A percentile compares a stretch with the other conserved stretches of the same genome.
Conservation (phyloP, 2,797 vertebrate genomes). For the Oreochromis mossambicus region DNA sequence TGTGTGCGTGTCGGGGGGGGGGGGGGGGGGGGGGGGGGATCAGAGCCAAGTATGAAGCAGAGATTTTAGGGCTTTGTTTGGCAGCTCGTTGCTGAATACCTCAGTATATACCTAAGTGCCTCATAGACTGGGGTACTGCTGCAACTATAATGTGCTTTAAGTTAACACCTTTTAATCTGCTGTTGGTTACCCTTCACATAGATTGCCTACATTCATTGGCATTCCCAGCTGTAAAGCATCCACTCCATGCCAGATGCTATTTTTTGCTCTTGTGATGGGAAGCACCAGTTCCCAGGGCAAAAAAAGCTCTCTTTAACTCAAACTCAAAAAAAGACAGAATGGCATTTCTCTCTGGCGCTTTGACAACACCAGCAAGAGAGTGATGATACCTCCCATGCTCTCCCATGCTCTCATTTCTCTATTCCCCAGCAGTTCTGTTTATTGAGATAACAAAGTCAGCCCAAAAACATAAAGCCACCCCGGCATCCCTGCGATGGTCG, state of each 20-base stretch:
- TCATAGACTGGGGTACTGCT: background rate
- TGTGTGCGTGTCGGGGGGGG: too few species aligned
- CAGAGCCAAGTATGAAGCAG: background rate
- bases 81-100: background rate
- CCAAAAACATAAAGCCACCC: constrained; percentile 39
- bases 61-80: background rate
- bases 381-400: constrained; percentile 49
- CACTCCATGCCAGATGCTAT: constrained; percentile 24
- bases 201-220: background rate
- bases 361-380: constrained; percentile 44
- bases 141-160: background rate
- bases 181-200: background rate
- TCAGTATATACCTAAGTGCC: background rate
- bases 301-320: background rate
- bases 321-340: constrained; percentile 6
- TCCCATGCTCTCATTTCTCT: constrained; percentile 56
- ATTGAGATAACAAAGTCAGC: constrained; percentile 55
- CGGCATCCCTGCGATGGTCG: background rate
- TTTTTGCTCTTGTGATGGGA: constrained; percentile 30
- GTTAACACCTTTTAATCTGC: background rate
- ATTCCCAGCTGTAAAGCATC: constrained; percentile 8
- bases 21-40: background rate
- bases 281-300: constrained; percentile 38
- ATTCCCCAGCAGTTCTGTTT: constrained; percentile 55
- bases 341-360: constrained; percentile 52